Conservation (phyloP, 2,797 vertebrate species). For the Tadarida brasiliensis region DNA sequence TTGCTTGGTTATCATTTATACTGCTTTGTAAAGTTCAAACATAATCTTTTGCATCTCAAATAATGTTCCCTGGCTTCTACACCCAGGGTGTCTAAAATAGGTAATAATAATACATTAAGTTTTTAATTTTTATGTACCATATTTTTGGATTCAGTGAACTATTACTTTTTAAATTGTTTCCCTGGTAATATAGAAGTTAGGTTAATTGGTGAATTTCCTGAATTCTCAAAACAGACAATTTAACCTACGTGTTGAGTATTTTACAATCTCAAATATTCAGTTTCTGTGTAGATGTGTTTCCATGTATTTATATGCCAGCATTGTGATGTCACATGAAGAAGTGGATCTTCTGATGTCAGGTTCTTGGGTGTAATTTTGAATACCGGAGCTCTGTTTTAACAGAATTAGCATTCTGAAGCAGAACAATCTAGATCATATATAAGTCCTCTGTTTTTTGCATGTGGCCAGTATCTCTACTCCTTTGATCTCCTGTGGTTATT, state of each 20-base stretch:
- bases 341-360: not conserved
- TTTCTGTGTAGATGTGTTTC: conserved; percentile 20
- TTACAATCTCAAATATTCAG: not conserved
- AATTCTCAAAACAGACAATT: conserved; percentile 10
- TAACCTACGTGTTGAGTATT: not conserved
- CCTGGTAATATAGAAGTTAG: not conserved
- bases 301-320: not conserved
- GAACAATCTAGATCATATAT: not conserved
- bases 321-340: not conserved
- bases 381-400: not conserved
- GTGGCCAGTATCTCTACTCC: not conserved
- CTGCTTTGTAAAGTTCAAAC: conserved; percentile 55
- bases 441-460: not conserved
- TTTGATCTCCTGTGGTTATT: not conserved
- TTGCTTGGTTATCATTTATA: conserved; percentile 20
- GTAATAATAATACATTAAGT: not conserved
- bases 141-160: not conserved
- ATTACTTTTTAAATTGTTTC: not conserved
- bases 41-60: conserved; percentile 39
- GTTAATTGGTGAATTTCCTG: conserved; percentile 1
- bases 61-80: conserved; percentile 1
- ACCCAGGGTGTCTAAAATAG: not conserved
- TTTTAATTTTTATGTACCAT: not conserved
- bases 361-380: not conserved
- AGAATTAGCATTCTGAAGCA: not conserved